Evolutionary conservation across 1,140 invertebrate species (phyloP), one percentile per base, ranked within the genome.

Genomic region (Camponotus vicinus): DNA sequence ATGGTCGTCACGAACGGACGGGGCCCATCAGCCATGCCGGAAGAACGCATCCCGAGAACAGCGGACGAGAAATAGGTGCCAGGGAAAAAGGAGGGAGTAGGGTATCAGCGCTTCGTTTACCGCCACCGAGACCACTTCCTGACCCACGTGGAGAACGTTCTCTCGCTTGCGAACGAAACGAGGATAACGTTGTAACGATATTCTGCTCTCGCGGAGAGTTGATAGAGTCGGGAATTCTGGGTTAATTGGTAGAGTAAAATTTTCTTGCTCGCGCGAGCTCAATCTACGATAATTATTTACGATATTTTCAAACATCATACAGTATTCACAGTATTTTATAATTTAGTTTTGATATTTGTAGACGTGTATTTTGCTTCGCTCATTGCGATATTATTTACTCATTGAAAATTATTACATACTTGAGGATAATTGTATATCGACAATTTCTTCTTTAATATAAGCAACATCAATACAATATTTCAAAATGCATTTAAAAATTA

Each of bases 1-100:
- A 88, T 88, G 85, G 85, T 80, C 86, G 86, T 88, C 45, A 86
- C 75, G 75, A 13, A 86, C 55, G 83, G 85, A 88, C 86, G 40
- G 66, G 69, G 49, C 73, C 86, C 85, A 88, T 88, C 85, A 86
- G 75, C 64, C 18, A 49, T 27, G 55, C 84, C 66, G 64, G 57
- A 86, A 87, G 86, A 86, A 86, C 63, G 86, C 86, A 71, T 79
- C 73, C 8, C 45, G 55, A 49, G 86, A 77, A 77, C 64, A 34
- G 73, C 61, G 57, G 13, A 49, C 61, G 83, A 79, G 67, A 86
- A 86, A 79, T 87, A 70, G 71, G 37, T 76, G 49, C 34, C 63
- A 42, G 61, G 27, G 52, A 79, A 67, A 85, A 85, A 79, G 45
- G 34, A 45, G n/a, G 42, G 21, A 21, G 27, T 64, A 85, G 21